phyloP scores from a whole-genome alignment of 2,888 invertebrate species.

The Melipona bicolor region DNA sequence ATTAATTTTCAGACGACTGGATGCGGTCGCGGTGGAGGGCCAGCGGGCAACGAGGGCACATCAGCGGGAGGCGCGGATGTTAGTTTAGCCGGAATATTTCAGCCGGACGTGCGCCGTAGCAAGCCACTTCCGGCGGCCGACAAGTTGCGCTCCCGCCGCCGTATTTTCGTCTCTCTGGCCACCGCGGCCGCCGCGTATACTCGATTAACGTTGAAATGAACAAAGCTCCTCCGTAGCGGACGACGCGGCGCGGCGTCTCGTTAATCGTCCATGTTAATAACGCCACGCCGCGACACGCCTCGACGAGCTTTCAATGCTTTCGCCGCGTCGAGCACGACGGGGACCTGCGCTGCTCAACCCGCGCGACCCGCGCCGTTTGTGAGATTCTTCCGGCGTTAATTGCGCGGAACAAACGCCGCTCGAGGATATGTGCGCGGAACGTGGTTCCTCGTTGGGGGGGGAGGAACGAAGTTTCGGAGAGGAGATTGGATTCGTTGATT shows the following conservation, averaged over 20 bases:
- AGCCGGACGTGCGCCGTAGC: slow-evolving; percentile 62
- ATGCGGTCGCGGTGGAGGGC: neutral
- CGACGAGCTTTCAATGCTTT: slow-evolving; percentile 33
- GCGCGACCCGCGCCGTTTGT: neutral
- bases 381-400: slow-evolving; percentile 12
- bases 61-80: slow-evolving; percentile 46
- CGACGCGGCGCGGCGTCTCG: slow-evolving; percentile 25
- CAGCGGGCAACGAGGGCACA: slow-evolving; percentile 35
- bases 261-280: slow-evolving; percentile 60
- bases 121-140: slow-evolving; percentile 64
- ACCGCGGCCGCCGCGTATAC: slow-evolving; percentile 44
- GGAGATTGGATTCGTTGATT: too few relatives aligned
- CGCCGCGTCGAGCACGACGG: neutral
- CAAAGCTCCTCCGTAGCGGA: slow-evolving; percentile 48
- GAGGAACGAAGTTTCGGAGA: neutral
- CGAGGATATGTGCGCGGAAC: neutral
- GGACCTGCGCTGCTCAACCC: neutral
- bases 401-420: slow-evolving; percentile 10
- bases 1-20: slow-evolving; percentile 55
- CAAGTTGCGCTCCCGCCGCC: slow-evolving; percentile 44
- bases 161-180: slow-evolving; percentile 33
- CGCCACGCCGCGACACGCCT: slow-evolving; percentile 25
- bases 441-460: neutral
- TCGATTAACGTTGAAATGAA: slow-evolving; percentile 69
- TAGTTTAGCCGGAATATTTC: slow-evolving; percentile 67